These are phyloP conservation scores for Bicyclus anynana DNA, from an alignment of 1,140 invertebrate species.

Conservation along the genomic window DNA sequence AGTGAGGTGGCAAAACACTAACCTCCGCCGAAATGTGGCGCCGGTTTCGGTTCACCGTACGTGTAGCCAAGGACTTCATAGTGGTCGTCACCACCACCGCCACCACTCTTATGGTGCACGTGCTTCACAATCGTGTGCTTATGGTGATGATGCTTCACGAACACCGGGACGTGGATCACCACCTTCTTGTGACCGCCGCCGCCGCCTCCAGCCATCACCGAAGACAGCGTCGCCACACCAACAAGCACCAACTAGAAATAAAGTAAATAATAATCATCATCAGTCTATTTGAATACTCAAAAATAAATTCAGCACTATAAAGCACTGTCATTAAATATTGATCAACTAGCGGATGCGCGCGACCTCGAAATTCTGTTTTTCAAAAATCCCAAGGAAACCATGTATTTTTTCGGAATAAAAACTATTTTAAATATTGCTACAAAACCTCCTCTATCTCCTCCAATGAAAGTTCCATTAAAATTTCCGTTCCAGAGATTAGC, in stretches of 20 bases:
- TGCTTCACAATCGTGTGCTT: constrained; percentile 80
- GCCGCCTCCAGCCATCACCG: constrained; percentile 48
- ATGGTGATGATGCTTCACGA: constrained; percentile 79
- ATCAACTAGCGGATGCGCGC: too few relatives aligned
- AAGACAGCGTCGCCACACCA: constrained; percentile 43
- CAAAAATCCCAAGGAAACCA: too few relatives aligned
- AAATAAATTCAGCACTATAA: too few relatives aligned
- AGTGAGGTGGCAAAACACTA: constrained; percentile 10
- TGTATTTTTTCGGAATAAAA: too few relatives aligned
- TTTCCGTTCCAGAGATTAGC: too few relatives aligned
- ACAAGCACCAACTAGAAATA: constrained; percentile 53
- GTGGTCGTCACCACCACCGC: constrained; percentile 70
- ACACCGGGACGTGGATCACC: constrained; percentile 79
- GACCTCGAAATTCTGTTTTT: too few relatives aligned
- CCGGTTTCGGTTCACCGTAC: constrained; percentile 62
- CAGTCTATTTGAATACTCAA: not conserved
- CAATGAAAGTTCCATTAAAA: too few relatives aligned
- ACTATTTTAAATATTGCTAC: too few relatives aligned
- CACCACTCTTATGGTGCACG: constrained; percentile 74
- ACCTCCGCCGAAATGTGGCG: constrained; percentile 66
- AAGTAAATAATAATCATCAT: not conserved
- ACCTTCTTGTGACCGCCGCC: constrained; percentile 78
- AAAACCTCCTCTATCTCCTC: too few relatives aligned
- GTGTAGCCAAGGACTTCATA: constrained; percentile 74
- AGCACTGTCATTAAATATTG: too few relatives aligned